Conservation (phyloP, 2,888 invertebrate species). For the Camptogramma bilineatum region DNA sequence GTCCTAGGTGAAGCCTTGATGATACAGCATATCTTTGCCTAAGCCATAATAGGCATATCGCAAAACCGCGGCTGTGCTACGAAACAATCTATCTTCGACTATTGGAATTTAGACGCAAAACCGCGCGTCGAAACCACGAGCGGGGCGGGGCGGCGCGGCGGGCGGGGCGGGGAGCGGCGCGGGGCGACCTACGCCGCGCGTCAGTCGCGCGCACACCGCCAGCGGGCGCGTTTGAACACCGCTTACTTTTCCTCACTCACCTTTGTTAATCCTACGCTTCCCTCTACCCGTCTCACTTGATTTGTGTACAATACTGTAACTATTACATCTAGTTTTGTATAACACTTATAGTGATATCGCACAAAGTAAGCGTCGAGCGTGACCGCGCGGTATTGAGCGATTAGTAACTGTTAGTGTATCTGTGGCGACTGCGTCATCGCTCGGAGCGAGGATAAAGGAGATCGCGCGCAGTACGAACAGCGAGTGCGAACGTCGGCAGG, state of each 20-base stretch:
- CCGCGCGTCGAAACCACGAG: neutral
- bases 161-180: slow-evolving; percentile 36
- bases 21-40: too few species aligned
- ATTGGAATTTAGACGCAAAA: neutral
- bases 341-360: neutral
- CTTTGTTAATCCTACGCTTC: neutral
- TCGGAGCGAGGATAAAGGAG: neutral
- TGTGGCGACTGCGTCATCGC: slow-evolving; percentile 10
- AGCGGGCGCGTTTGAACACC: slow-evolving; percentile 14
- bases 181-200: slow-evolving; percentile 35
- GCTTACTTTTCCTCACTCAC: neutral
- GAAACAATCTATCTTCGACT: neutral
- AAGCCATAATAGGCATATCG: too few species aligned
- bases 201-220: slow-evolving; percentile 33
- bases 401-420: neutral
- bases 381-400: slow-evolving; percentile 13
- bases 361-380: slow-evolving; percentile 6
- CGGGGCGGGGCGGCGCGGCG: slow-evolving; percentile 19
- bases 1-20: too few species aligned
- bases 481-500: slow-evolving; percentile 13
- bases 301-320: neutral
- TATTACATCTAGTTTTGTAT: neutral
- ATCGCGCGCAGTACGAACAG: neutral
- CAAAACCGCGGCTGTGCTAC: too few species aligned
- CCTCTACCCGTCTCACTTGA: neutral